phyloP scores from a whole-genome alignment of 1,140 invertebrate genomes.

The Pogonomyrmex barbatus region DNA sequence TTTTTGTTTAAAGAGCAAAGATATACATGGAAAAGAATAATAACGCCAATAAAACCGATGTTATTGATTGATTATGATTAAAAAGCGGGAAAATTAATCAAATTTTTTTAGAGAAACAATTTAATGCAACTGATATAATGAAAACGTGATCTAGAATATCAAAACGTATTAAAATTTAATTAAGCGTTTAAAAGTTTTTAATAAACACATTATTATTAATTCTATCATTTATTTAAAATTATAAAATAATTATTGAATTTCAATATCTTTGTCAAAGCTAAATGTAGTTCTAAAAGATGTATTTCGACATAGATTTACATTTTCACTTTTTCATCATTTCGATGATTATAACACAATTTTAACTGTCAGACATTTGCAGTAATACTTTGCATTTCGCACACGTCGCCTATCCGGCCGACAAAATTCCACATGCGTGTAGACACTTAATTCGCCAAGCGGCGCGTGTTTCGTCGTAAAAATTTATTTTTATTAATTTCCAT shows the following conservation, averaged over 20 bases:
- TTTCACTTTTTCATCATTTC: conserved; percentile 38
- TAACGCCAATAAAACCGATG: conserved; percentile 39
- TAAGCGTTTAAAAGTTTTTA: neutral
- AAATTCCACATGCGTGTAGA: conserved; percentile 52
- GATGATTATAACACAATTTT: conserved; percentile 35
- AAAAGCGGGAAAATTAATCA: conserved; percentile 1
- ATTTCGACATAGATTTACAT: neutral
- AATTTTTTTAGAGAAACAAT: conserved; percentile 13
- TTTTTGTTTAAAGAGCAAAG: conserved; percentile 55
- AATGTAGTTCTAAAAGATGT: neutral
- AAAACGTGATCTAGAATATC: neutral
- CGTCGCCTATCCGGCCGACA: conserved; percentile 29
- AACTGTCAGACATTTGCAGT: conserved; percentile 1
- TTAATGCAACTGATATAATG: neutral
- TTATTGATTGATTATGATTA: conserved; percentile 28
- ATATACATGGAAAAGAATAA: conserved; percentile 19
- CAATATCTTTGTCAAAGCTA: neutral
- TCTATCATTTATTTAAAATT: neutral
- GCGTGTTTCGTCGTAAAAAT: conserved; percentile 43
- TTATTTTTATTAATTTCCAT: conserved; percentile 60
- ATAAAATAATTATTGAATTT: neutral
- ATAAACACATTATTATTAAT: neutral
- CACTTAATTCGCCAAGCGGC: conserved; percentile 42
- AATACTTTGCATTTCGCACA: conserved; percentile 54
- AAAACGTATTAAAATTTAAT: neutral